Percentiles rank a stretch among this genome's conserved stretches.
Conservation (phyloP, 2,888 invertebrate genomes). For the Hyppa rectilinea region DNA sequence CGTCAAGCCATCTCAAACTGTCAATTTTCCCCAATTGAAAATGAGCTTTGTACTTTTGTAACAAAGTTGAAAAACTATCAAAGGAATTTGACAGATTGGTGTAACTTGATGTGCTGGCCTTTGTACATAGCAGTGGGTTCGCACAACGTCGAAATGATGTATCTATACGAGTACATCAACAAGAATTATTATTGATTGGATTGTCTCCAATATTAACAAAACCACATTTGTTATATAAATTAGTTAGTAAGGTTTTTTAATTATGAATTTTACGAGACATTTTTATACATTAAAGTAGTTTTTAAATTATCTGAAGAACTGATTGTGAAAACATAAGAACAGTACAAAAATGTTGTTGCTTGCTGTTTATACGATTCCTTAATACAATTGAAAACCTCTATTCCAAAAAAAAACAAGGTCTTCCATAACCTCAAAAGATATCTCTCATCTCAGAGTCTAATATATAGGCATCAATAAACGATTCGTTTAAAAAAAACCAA, state of each 20-base stretch:
- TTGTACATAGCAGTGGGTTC: no score
- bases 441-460: constrained; percentile 2
- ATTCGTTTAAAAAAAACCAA: neutral
- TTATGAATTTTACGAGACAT: neutral
- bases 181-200: neutral
- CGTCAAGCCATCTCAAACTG: no score
- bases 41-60: no score
- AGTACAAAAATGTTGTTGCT: neutral
- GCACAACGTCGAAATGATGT: neutral
- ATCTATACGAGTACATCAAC: neutral
- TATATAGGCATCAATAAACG: constrained; percentile 47
- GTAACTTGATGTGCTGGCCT: no score
- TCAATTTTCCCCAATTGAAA: no score
- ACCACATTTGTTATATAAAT: no score
- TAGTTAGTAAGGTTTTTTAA: neutral
- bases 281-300: neutral
- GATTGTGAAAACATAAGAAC: neutral
- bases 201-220: no score
- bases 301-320: neutral
- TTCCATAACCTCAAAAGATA: constrained; percentile 26
- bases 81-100: no score
- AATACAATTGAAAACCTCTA: neutral
- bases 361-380: neutral
- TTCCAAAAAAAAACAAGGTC: constrained; percentile 13
- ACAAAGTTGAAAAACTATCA: no score